Evolutionary conservation across 1,140 invertebrate species (phyloP), one percentile per base, ranked within the genome.

Genomic region (Drosophila mayri): DNA sequence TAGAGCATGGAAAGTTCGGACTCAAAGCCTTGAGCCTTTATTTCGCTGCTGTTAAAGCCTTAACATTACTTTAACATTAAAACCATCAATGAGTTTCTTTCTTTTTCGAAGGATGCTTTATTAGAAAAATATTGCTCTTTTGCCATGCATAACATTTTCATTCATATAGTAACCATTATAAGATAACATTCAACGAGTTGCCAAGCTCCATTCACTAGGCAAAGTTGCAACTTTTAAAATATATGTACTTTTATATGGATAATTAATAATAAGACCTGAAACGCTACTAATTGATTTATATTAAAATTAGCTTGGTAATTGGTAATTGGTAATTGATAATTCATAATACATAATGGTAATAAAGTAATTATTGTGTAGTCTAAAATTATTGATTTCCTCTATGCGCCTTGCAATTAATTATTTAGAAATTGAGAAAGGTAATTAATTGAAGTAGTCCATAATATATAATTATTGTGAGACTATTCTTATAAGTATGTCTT

Each of bases 101-200:
- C 0, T 43, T 18, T 66, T 60, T 54, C 4, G 14, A 35, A 47
- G 44, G 65, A 88, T 66, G 38, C 60, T 87, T 87, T 87, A 87
- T 90, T 90, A 90, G 37, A 90, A 90, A 90, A 90, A 90, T 90
- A 90, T 90, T 90, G 85, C 85, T 90, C 78, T 76, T 72, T 90
- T 79, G 64, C 74, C 85, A 84, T 70, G 76, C 61, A 88, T 87
- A 87, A 87, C 84, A 87, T 73, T 80, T 82, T 64, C 35, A 65
- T 80, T 80, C 61, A 79, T 85, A 75, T 68, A 81, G 41, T 85
- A 86, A 85, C 64, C 62, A 75, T 71, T 76, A 79, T 76, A 37
- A 46, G 72, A 62, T 81, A 90, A 90, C 85, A 90, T 81, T 90
- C 63, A 90, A 84, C 78, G 64, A 71, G 54, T 62, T 81, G 70